Evolutionary conservation across 2,888 invertebrate species (phyloP), one percentile per base, ranked within the genome.

Genomic region (Actias luna): DNA sequence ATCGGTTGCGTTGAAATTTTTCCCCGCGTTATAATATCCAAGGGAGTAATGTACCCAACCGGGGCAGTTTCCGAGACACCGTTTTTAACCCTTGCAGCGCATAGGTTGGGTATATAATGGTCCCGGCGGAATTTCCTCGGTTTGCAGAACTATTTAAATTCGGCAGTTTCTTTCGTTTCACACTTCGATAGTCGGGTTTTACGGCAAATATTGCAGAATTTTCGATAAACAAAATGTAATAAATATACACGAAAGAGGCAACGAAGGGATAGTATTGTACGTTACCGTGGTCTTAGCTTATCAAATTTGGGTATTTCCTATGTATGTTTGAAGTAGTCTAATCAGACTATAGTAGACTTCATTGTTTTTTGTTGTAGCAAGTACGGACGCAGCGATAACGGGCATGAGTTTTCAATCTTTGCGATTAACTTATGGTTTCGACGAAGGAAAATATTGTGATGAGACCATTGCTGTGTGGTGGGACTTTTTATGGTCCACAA

Each of bases 11-110:
- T 25, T 58, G 52, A 39, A 35, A 63, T 59, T 55, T 59, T 59
- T 63, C 59, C 52, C 36, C 59, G 29, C 58, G 31, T 63, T 59
- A 63, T 59, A 63, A 59, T 59, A 57, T 55, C 63, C 63, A 36
- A 55, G 63, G 63, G 63, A 63, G 35, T 59, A 36, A 59, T 63
- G 59, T 63, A 63, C 22, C 36, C 59, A 39, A 59, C 59, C 29
- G 63, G 7, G n/a, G 55, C 57, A 62, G 62, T 31, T 59, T 63
- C 59, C 59, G 59, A 36, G 59, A 58, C 50, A 63, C 50, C 59
- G 62, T 52, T n/a, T n/a, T n/a, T 59, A 63, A 52, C 59, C 59
- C 59, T 50, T 59, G 59, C 59, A 58, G 52, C 59, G 55, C n/a
- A 55, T 55, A 63, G 50, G 59, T 55, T 22, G 52, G 59, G 59